Evolutionary conservation across 2,113 vertebrate species (phyloP), one percentile per base, ranked within the genome.

Genomic region (Piprites chloris): DNA sequence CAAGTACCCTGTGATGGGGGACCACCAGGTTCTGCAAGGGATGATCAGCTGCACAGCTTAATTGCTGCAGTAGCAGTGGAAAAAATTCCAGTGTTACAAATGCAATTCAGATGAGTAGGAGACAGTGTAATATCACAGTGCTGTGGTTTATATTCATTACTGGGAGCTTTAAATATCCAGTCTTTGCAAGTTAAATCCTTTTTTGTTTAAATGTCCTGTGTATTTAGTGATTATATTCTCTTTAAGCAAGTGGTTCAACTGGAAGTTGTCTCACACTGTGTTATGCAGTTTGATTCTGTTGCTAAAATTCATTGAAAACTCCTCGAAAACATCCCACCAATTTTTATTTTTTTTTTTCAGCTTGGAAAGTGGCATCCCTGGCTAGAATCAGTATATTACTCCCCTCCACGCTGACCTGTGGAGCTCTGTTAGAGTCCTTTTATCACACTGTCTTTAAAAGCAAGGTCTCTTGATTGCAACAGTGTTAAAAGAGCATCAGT

Each of bases 401-500:
- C 24, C 61, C n/a, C 23, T 89, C 72, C 5, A 5, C 39, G 55
- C 75, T 84, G 91, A 97, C 81, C 88, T 78, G 65, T 32, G 61
- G 62, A 80, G 85, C 87, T 53, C 35, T 82, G 10, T 82, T 90
- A 65, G 49, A 95, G 79, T n/a, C 47, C 85, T 91, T 95, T 80
- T 89, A 93, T 58, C 33, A 33, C 15, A 32, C 28, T 18, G 73
- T 68, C 79, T 67, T 78, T 84, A 67, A 86, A 95, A 93, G 77
- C 85, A 85, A 85, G 68, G 71, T 96, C 94, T 92, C 84, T 94
- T 95, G 96, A 90, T 95, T 91, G 90, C 69, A 44, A 37, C 9
- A 32, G 52, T 96, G 95, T 96, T 97, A 97, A 98, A 98, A 98
- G 97, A 97, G 94, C 96, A 96, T 97, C 97, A 27, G 84, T 95